A percentile compares a stretch with the other conserved stretches of the same genome.
Conservation (phyloP, 2,797 vertebrate species). For the Enoplosus armatus region DNA sequence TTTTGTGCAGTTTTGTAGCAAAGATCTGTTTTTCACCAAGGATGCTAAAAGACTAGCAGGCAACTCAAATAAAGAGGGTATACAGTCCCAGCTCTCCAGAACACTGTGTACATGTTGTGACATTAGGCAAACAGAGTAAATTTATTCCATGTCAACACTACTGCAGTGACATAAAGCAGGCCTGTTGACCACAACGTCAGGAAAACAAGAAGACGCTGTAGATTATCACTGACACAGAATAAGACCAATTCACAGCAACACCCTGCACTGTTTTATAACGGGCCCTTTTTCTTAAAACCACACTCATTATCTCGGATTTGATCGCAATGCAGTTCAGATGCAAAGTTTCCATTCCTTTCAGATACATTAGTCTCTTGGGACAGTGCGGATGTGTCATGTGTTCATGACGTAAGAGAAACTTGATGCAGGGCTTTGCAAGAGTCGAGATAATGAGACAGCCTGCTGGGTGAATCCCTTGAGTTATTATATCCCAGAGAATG, state of each 20-base stretch:
- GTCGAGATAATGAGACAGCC: too few relatives aligned
- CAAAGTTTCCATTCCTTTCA: not conserved
- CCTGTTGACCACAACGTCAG: not conserved
- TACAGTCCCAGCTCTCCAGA: constrained; percentile 1
- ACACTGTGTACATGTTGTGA: not conserved
- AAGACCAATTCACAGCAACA: not conserved
- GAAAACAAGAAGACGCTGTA: constrained; percentile 15
- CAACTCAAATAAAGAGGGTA: not conserved
- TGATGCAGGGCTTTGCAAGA: constrained; percentile 15
- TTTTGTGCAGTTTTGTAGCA: not conserved
- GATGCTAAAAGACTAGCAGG: not conserved
- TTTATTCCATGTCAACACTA: constrained; percentile 25
- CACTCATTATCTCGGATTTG: not conserved
- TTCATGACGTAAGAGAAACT: constrained; percentile 45
- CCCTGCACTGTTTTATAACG: not conserved
- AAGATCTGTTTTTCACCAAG: not conserved
- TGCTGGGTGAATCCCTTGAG: too few relatives aligned
- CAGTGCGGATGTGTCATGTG: not conserved
- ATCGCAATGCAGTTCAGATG: not conserved
- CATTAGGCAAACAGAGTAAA: constrained; percentile 12
- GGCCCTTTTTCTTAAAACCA: not conserved
- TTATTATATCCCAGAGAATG: not conserved
- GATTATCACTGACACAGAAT: not conserved
- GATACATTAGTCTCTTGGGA: not conserved
- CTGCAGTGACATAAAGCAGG: constrained; percentile 2